Evolutionary conservation across 2,797 vertebrate species (phyloP).

Genomic region (Diplodus puntazzo): DNA sequence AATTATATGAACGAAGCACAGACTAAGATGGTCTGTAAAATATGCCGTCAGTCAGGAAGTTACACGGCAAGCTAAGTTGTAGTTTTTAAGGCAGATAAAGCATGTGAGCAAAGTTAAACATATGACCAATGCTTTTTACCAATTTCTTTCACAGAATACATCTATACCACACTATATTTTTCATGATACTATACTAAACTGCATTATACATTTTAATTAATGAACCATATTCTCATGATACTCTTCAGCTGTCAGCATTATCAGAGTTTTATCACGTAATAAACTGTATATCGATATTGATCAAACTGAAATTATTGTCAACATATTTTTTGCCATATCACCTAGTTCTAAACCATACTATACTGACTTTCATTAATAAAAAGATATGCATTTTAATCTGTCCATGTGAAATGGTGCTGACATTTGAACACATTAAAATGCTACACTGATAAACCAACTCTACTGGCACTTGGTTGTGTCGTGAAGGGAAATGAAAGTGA

Average conservation of each 20-base stretch:
- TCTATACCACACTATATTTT: background rate
- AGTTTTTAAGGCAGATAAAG: background rate
- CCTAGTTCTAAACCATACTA: background rate
- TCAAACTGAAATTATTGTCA: background rate
- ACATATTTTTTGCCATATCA: background rate
- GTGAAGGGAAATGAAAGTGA: background rate
- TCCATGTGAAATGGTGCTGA: constrained; percentile 3
- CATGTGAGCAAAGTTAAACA: background rate
- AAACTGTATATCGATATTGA: background rate
- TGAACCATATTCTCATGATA: background rate
- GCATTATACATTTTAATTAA: background rate
- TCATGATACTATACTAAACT: background rate
- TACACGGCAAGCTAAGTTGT: background rate
- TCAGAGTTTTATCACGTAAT: background rate
- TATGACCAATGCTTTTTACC: background rate
- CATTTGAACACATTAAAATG: background rate
- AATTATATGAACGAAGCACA: background rate
- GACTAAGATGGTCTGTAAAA: background rate
- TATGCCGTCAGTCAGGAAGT: background rate
- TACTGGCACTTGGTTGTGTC: background rate
- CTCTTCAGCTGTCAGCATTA: background rate
- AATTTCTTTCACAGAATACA: background rate
- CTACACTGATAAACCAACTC: constrained; percentile 1
- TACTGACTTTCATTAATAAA: too few relatives aligned
- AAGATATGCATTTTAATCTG: background rate